phyloP scores from a whole-genome alignment of 2,113 vertebrate species.

The Opisthocomus hoazin region DNA sequence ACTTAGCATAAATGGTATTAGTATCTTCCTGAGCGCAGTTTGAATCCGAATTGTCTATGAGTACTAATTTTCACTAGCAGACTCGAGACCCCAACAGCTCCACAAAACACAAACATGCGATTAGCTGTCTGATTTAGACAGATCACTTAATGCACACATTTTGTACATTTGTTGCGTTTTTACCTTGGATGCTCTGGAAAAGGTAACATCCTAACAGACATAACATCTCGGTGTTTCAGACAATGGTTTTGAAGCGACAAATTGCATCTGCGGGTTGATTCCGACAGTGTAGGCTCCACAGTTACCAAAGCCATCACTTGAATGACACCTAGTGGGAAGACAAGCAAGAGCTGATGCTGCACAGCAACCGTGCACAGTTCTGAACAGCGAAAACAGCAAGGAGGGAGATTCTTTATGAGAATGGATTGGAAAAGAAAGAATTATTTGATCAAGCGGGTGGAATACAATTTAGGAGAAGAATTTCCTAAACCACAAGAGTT shows the following conservation, averaged over 20 bases:
- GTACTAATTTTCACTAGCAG: not conserved
- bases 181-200: not conserved
- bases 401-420: not conserved
- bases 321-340: constrained; percentile 42
- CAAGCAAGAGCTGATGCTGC: not conserved
- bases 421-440: not conserved
- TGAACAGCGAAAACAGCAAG: accelerated
- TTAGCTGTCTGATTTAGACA: not conserved
- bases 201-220: not conserved
- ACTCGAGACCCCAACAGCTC: not conserved
- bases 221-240: not conserved
- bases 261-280: not conserved
- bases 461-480: not conserved
- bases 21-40: not conserved
- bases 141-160: not conserved
- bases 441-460: not conserved
- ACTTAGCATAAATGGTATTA: not conserved
- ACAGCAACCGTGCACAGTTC: not conserved
- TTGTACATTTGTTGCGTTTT: not conserved
- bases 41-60: not conserved
- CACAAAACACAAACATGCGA: not conserved
- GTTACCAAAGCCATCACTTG: not conserved
- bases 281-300: accelerated
- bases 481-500: not conserved
- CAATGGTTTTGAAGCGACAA: not conserved